Percentiles rank a stretch among this genome's conserved stretches.
phyloP scores from a whole-genome alignment of 2,113 vertebrate species.

The Macaca mulatta region DNA sequence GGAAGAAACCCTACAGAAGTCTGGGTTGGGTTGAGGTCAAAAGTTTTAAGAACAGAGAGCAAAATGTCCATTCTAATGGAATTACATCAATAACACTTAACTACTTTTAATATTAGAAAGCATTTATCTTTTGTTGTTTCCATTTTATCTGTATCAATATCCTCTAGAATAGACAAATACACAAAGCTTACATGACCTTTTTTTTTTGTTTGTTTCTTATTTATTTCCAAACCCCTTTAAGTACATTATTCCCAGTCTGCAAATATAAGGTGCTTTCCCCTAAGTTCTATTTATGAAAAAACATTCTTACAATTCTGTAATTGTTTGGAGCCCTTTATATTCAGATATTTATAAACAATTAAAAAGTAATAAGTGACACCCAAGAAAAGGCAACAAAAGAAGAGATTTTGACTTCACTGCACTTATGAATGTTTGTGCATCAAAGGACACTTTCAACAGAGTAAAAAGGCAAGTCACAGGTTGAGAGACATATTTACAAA shows the following conservation, averaged over 20 bases:
- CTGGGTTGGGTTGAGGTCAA: neutral
- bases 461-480: neutral
- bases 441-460: neutral
- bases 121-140: neutral
- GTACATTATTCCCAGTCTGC: neutral
- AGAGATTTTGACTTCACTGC: neutral
- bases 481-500: neutral
- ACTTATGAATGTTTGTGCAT: neutral
- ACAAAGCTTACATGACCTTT: neutral
- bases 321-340: neutral
- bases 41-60: neutral
- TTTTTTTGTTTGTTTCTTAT: neutral
- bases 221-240: neutral
- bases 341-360: neutral
- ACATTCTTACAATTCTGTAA: neutral
- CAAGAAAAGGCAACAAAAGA: neutral
- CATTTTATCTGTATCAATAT: neutral
- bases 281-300: conserved; percentile 12
- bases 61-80: neutral
- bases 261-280: neutral
- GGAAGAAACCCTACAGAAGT: neutral
- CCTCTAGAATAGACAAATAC: neutral
- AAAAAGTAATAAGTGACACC: neutral
- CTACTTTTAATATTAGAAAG: neutral
- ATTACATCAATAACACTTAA: neutral